Evolutionary conservation across 2,888 invertebrate genomes (phyloP).

Genomic region (Cataglyphis rosenhaueri): DNA sequence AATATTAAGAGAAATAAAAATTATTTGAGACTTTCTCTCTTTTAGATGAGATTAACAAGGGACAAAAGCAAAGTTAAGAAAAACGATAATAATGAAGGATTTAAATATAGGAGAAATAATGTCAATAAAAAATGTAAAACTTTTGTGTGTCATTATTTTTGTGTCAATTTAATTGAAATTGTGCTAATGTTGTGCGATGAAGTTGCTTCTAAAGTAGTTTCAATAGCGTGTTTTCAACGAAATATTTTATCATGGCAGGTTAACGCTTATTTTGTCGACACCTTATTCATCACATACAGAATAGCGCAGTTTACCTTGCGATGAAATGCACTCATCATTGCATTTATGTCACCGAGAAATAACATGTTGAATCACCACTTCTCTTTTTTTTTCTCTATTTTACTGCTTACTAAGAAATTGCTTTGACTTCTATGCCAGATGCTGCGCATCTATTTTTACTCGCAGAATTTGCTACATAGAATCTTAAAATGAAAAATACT

Average conservation of each 20-base stretch:
- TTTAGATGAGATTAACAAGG: not conserved
- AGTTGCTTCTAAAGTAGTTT: not conserved
- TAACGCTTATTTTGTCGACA: not conserved
- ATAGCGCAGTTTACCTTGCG: not conserved
- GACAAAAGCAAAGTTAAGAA: not conserved
- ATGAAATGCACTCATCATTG: not conserved
- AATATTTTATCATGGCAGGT: not conserved
- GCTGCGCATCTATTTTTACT: not conserved
- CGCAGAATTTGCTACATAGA: not conserved
- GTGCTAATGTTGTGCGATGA: not conserved
- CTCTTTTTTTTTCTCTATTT: constrained; percentile 12
- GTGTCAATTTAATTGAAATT: not conserved
- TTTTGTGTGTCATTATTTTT: not conserved
- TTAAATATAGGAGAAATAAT: not conserved
- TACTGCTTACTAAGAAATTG: constrained; percentile 42
- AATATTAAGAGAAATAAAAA: not conserved
- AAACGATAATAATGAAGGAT: not conserved
- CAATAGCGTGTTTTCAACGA: not conserved
- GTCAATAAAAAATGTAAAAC: not conserved
- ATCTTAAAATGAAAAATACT: constrained; percentile 11
- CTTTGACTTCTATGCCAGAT: not conserved
- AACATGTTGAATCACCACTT: not conserved
- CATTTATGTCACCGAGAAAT: not conserved
- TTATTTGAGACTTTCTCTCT: not conserved
- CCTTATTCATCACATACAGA: not conserved